Percentiles rank a stretch among this genome's conserved stretches.
Evolutionary conservation across 1,140 invertebrate genomes (phyloP).

Genomic region (Lerema accius): DNA sequence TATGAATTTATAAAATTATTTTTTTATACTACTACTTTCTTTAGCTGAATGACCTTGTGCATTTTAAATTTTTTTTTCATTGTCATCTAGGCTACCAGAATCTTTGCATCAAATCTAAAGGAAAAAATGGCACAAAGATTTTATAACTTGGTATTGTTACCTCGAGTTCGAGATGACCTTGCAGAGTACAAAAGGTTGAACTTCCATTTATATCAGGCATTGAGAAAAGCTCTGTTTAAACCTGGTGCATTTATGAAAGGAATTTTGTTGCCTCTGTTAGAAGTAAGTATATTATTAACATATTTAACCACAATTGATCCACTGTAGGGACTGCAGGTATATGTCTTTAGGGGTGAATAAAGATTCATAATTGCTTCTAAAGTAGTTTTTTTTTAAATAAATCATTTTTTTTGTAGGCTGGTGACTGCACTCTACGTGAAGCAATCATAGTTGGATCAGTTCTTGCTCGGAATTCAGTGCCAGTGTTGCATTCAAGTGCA

Average conservation of each 20-base stretch:
- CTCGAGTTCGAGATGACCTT: slow-evolving; percentile 97
- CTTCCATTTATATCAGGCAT: slow-evolving; percentile 97
- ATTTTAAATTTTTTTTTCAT: slow-evolving; percentile 20
- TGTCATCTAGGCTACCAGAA: slow-evolving; percentile 89
- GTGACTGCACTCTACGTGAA: slow-evolving; percentile 96
- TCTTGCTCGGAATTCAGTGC: slow-evolving; percentile 95
- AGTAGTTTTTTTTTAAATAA: no score
- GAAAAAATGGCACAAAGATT: slow-evolving; percentile 98
- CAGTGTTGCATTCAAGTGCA: slow-evolving; percentile 97
- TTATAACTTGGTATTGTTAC: slow-evolving; percentile 96
- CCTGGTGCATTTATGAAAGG: slow-evolving; percentile 99
- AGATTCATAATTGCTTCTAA: no score
- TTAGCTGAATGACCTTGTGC: no score
- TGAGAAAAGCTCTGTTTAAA: slow-evolving; percentile 97
- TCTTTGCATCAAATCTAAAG: slow-evolving; percentile 98
- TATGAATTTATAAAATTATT: no score
- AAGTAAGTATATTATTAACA: slow-evolving; percentile 83
- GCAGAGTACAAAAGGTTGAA: slow-evolving; percentile 97
- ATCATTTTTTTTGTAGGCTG: no score
- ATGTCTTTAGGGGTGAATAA: no score
- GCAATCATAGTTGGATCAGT: slow-evolving; percentile 97
- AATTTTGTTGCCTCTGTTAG: slow-evolving; percentile 94
- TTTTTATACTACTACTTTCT: no score
- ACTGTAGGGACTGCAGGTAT: no score
- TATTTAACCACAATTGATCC: no score